Base-by-base conservation (phyloP, 1,140 invertebrate species). In the Heliconius himera region DNA sequence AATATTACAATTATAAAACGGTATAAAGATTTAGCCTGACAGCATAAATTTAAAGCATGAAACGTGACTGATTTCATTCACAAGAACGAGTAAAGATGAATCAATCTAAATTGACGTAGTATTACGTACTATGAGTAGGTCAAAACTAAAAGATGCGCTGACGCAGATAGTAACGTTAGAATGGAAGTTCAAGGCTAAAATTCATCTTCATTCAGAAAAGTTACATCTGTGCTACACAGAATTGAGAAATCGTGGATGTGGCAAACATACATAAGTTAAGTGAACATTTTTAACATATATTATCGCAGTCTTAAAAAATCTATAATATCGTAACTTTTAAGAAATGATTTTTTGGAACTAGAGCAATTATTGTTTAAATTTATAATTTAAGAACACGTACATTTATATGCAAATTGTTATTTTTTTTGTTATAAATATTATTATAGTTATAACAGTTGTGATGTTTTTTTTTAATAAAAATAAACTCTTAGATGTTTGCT, bases 21-120 rank as follows among this genome's bases (percentile, higher is more conserved):
- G 26, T 26, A 26, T 26, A 26, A 26, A 26, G 1, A 26, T 26
- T 26, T 26, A 26, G n/a, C n/a, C 8, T n/a, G 9, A 41, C 16
- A 49, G 6, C 22, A 51, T 33, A 6, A 20, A 70, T 29, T 26
- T 46, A 46, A 54, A n/a, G 11, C 8, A 74, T 26, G 18, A 51
- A 51, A 54, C 73, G 60, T 79, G 73, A 71, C 33, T 70, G 56
- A 56, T 75, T 74, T 71, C 78, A 75, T 79, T 70, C 60, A 78
- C 2, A 22, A 38, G 9, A 70, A 22, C 41, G 22, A 20, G 29
- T 46, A 22, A 56, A 76, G 74, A 76, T 76, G 74, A 76, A 51
- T 76, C 36, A 72, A 41, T 72, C 74, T 74, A 71, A 20, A 26
- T 74, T 76, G 73, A 79, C 71, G 78, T 79, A 76, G 76, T 71